Conservation (phyloP, 2,797 vertebrate species). For the Labroides dimidiatus region DNA sequence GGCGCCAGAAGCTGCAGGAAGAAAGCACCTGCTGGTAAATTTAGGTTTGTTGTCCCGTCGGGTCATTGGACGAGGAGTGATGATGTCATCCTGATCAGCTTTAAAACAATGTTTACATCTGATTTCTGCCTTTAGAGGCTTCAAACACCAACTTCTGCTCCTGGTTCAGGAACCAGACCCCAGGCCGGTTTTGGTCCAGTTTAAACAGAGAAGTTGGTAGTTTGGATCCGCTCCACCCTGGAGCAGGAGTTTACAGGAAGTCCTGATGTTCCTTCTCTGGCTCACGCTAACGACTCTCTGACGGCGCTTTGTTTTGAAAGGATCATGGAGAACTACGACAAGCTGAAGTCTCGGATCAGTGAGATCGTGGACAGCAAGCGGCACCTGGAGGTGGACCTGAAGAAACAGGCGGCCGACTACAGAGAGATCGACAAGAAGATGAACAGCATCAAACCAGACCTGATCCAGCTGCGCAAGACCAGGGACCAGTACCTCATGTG, state of each 20-base stretch:
- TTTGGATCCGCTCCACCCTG: too few relatives aligned
- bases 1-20: constrained; percentile 27
- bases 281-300: neutral
- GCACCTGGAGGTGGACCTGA: constrained; percentile 92
- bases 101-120: too few relatives aligned
- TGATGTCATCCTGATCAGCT: neutral
- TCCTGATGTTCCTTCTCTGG: too few relatives aligned
- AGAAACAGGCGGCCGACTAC: constrained; percentile 91
- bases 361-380: constrained; percentile 94
- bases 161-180: too few relatives aligned
- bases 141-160: too few relatives aligned
- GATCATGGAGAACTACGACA: constrained; percentile 88
- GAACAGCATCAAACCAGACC: constrained; percentile 95
- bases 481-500: constrained; percentile 94
- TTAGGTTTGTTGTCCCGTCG: neutral
- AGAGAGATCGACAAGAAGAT: constrained; percentile 95
- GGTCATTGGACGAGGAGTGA: neutral
- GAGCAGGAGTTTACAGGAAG: too few relatives aligned
- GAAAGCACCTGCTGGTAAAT: constrained; percentile 20
- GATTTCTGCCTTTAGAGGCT: too few relatives aligned
- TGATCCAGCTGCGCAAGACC: constrained; percentile 94
- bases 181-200: too few relatives aligned
- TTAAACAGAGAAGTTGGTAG: too few relatives aligned
- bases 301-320: constrained; percentile 60
- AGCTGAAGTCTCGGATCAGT: constrained; percentile 90